Evolutionary conservation across 2,797 vertebrate species (phyloP).

Genomic region (Ceyx erithaca): DNA sequence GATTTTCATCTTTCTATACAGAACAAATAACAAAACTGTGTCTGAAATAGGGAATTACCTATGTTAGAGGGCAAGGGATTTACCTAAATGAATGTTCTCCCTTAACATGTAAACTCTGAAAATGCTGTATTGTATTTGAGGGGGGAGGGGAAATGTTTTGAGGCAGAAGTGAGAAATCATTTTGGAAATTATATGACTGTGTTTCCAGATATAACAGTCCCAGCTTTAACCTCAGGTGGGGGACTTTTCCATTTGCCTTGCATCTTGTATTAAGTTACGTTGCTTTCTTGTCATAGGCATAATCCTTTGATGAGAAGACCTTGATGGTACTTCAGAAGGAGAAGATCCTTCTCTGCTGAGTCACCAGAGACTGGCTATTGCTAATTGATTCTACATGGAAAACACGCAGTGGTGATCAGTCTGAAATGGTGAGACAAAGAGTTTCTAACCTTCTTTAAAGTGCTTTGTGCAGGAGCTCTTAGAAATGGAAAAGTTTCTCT

Average conservation of each 20-base stretch:
- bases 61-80: not conserved
- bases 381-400: constrained; percentile 63
- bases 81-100: not conserved
- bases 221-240: not conserved
- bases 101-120: not conserved
- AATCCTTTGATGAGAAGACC: constrained; percentile 50
- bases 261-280: constrained; percentile 52
- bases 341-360: not conserved
- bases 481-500: not conserved
- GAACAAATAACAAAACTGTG: not conserved
- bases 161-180: not conserved
- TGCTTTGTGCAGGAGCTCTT: not conserved
- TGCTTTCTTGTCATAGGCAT: constrained; percentile 35
- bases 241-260: constrained; percentile 35
- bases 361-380: constrained; percentile 17
- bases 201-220: constrained; percentile 11
- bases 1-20: not conserved
- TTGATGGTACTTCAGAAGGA: constrained; percentile 7
- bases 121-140: not conserved
- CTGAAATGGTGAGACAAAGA: not conserved
- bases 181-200: not conserved
- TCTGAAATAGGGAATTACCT: not conserved
- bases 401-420: not conserved
- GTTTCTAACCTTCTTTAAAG: constrained; percentile 26
- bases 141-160: not conserved